Conservation (phyloP, 2,113 vertebrate species). For the Chroicocephalus ridibundus region DNA sequence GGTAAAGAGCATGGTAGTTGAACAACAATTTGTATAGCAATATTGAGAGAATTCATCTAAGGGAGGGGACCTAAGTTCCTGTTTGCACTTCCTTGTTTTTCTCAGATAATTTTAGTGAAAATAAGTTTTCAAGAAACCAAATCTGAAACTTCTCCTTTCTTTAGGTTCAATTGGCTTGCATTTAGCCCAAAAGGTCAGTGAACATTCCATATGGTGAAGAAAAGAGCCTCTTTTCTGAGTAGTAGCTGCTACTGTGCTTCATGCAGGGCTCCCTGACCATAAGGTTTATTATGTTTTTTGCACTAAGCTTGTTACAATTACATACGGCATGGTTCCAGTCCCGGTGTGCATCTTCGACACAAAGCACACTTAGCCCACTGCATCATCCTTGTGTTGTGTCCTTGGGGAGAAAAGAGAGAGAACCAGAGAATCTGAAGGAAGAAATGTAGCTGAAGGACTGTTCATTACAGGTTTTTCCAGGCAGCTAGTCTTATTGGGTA, state of each 20-base stretch:
- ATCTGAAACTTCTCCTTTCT: neutral
- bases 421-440: neutral
- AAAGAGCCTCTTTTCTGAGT: neutral
- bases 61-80: neutral
- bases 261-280: neutral
- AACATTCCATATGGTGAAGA: neutral
- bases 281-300: neutral
- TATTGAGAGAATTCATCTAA: neutral
- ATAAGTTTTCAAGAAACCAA: neutral
- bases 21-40: neutral
- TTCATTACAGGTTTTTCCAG: neutral
- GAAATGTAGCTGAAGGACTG: neutral
- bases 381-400: neutral
- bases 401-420: neutral
- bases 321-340: neutral
- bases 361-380: neutral
- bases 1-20: neutral
- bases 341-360: neutral
- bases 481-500: neutral
- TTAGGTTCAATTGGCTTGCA: neutral
- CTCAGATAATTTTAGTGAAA: neutral
- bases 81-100: neutral
- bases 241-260: neutral
- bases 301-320: neutral
- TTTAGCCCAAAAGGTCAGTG: neutral